A percentile compares a stretch with the other conserved stretches of the same genome.
Conservation (phyloP, 2,888 invertebrate genomes). For the Nephrotoma appendiculata region DNA sequence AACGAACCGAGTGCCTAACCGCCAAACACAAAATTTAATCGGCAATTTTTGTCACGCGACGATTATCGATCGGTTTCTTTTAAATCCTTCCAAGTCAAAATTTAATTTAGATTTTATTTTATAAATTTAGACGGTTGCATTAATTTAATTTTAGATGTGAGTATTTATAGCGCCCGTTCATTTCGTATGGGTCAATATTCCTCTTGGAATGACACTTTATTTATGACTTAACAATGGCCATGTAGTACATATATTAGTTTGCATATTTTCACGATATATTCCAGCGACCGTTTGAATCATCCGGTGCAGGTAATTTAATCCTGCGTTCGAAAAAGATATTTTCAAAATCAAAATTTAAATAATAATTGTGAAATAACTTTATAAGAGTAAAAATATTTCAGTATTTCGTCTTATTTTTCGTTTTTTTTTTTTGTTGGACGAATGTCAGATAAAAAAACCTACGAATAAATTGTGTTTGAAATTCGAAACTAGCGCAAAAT, state of each 20-base stretch:
- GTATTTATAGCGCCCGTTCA: background rate
- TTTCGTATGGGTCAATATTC: background rate
- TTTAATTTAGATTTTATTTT: background rate
- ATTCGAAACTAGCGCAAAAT: background rate
- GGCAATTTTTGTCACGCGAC: background rate
- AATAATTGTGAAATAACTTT: background rate
- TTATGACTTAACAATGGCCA: background rate
- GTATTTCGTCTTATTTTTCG: background rate
- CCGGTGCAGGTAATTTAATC: background rate
- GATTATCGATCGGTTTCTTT: background rate
- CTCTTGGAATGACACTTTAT: background rate
- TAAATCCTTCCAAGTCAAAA: background rate
- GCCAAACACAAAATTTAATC: background rate
- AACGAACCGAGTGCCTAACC: too few species aligned
- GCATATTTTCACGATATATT: background rate
- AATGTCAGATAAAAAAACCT: background rate
- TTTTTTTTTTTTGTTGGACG: background rate
- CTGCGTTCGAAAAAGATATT: too few species aligned
- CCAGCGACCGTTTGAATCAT: background rate
- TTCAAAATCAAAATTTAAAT: background rate
- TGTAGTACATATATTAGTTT: background rate
- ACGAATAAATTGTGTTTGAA: background rate
- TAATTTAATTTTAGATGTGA: background rate
- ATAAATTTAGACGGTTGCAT: background rate
- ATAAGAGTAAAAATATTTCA: background rate